Evolutionary conservation across 2,113 vertebrate species (phyloP).

Genomic region (Pseudolaguvia tuberculata): DNA sequence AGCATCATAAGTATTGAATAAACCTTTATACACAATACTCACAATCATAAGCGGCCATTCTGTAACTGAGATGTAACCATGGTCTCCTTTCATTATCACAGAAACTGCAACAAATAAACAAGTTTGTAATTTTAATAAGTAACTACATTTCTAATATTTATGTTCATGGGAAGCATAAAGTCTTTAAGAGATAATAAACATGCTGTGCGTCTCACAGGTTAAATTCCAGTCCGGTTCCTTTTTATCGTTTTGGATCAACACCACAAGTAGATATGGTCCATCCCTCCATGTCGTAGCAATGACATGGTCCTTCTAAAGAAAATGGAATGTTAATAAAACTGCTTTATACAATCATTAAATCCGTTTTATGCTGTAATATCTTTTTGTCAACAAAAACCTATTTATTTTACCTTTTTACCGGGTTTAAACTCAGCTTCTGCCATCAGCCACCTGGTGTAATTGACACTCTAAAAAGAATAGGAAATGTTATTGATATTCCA

Average conservation of each 20-base stretch:
- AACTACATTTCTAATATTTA: conserved; percentile 8
- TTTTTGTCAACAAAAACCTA: too few relatives aligned
- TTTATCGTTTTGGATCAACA: conserved; percentile 65
- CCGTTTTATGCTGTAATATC: too few relatives aligned
- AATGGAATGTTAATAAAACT: not conserved
- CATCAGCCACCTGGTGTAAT: conserved; percentile 48
- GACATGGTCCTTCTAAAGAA: conserved; percentile 56
- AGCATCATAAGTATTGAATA: not conserved
- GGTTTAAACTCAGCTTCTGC: conserved; percentile 48
- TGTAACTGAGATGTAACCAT: conserved; percentile 82
- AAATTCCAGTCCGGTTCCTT: conserved; percentile 72
- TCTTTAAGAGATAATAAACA: not conserved
- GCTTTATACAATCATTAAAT: too few relatives aligned
- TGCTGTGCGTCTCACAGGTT: conserved; percentile 63
- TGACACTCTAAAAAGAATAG: conserved; percentile 33
- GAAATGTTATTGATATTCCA: not conserved
- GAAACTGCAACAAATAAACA: conserved; percentile 64
- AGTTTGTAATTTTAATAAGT: not conserved
- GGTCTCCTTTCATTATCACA: conserved; percentile 76
- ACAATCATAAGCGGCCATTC: conserved; percentile 91
- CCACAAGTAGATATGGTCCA: conserved; percentile 79
- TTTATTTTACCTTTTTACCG: conserved; percentile 21
- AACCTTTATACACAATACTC: conserved; percentile 57
- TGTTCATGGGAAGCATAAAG: not conserved
- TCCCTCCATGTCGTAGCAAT: conserved; percentile 78